Percentiles rank a stretch among this genome's conserved stretches.
Conservation (phyloP, 2,888 invertebrate genomes). For the Temnothorax ravouxi region DNA sequence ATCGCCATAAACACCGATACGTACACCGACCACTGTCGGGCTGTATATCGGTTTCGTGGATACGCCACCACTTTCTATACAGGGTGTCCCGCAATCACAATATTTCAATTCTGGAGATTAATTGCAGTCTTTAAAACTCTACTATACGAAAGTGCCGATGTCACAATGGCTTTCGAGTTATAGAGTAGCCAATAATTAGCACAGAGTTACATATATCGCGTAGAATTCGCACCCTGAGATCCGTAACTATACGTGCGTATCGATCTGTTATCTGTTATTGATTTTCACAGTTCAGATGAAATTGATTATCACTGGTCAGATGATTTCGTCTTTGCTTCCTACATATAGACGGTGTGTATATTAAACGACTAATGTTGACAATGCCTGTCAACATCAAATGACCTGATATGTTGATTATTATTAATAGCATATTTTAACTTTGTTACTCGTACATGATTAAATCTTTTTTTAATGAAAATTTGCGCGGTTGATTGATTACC, state of each 20-base stretch:
- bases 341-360: background rate
- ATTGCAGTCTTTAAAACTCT: constrained; percentile 1
- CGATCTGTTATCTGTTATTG: constrained; percentile 27
- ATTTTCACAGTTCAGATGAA: constrained; percentile 8
- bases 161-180: background rate
- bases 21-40: constrained; percentile 31
- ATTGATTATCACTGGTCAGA: background rate
- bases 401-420: background rate
- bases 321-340: background rate
- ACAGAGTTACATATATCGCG: background rate
- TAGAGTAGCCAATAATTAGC: background rate
- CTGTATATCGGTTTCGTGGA: constrained; percentile 47
- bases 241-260: background rate
- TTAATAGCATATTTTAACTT: constrained; percentile 16
- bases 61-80: constrained; percentile 25
- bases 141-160: background rate
- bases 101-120: background rate
- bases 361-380: background rate
- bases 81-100: background rate
- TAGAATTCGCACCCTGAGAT: background rate
- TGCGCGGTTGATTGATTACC: background rate
- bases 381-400: background rate
- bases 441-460: constrained; percentile 19
- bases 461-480: constrained; percentile 22
- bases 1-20: constrained; percentile 66